Evolutionary conservation across 1,140 invertebrate genomes (phyloP), one percentile per base, ranked within the genome.

Genomic region (Anastrepha obliqua): DNA sequence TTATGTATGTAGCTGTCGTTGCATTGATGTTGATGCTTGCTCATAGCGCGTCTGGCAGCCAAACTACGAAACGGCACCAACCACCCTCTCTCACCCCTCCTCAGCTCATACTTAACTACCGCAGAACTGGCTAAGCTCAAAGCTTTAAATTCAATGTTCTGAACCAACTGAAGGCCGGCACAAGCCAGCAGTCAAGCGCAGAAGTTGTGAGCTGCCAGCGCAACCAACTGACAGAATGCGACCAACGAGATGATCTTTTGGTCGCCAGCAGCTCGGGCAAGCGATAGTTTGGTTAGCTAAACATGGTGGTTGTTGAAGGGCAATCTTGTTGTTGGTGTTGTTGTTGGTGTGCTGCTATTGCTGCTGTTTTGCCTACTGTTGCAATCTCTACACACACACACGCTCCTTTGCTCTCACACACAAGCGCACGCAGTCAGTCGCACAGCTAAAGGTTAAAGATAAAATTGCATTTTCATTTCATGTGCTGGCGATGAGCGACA

Each of bases 131-230:
- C 11, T 55, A 58, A 42, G 29, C 29, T 29, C 29, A 59, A 86
- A 39, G 11, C 85, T 58, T 6, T 85, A 17, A n/a, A 58, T 85
- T 9, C 20, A 58, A 39, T 58, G 58, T 60, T 86, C 44, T 55
- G 6, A 20, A 20, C 13, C 70, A 85, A 90, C 89, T 92, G 91
- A 92, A 92, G 91, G 91, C 78, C 91, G 91, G 91, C 91, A 92
- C 91, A 92, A 92, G 91, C 91, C 89, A 67, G 89, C 89, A 91
- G 91, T 92, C 91, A 90, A 88, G 88, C 88, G 90, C 90, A 89
- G 89, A 88, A 92, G 90, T 91, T 91, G 90, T 92, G 90, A 90
- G 90, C 85, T 90, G 89, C 65, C 64, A 67, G 55, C 85, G 39
- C 58, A 60, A 86, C 42, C 59, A 65, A 55, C 88, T 88, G 86